A percentile compares a stretch with the other conserved stretches of the same genome.
These are phyloP conservation scores for Artibeus jamaicensis DNA, from an alignment of 2,797 vertebrate genomes.

Conservation along the genomic window DNA sequence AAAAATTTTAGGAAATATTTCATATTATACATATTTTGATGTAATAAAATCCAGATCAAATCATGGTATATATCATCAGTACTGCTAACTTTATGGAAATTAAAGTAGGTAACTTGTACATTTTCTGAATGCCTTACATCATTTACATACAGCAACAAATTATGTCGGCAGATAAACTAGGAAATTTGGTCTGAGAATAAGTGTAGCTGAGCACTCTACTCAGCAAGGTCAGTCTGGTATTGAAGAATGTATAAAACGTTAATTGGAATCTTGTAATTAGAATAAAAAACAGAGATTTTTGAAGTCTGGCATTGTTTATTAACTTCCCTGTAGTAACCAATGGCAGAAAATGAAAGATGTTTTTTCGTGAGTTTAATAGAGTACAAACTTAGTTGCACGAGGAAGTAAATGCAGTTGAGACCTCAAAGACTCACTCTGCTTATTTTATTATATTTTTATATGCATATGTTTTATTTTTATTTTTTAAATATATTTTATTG, in stretches of 20 bases:
- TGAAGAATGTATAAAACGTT: too few relatives aligned
- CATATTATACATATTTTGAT: not conserved
- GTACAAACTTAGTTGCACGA: constrained; percentile 22
- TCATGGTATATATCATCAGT: not conserved
- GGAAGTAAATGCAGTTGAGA: constrained; percentile 8
- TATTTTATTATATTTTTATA: not conserved
- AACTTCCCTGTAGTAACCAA: not conserved
- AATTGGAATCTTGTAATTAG: too few relatives aligned
- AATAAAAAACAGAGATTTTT: too few relatives aligned
- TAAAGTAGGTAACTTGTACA: not conserved
- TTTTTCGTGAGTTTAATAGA: constrained; percentile 51
- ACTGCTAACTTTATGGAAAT: not conserved
- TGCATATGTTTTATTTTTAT: too few relatives aligned
- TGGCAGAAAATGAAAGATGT: not conserved
- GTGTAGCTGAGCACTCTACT: not conserved
- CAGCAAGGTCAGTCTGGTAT: too few relatives aligned
- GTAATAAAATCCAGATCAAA: not conserved
- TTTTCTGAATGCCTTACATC: not conserved
- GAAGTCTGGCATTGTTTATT: not conserved
- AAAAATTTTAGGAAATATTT: not conserved
- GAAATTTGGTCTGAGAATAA: not conserved
- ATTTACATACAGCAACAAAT: not conserved
- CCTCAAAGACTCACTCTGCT: not conserved
- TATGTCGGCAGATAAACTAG: not conserved
- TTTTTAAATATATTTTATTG: too few relatives aligned